A percentile compares a stretch with the other conserved stretches of the same genome.
These are phyloP conservation scores for Deilephila porcellus DNA, from an alignment of 2,888 invertebrate species.

Conservation along the genomic window DNA sequence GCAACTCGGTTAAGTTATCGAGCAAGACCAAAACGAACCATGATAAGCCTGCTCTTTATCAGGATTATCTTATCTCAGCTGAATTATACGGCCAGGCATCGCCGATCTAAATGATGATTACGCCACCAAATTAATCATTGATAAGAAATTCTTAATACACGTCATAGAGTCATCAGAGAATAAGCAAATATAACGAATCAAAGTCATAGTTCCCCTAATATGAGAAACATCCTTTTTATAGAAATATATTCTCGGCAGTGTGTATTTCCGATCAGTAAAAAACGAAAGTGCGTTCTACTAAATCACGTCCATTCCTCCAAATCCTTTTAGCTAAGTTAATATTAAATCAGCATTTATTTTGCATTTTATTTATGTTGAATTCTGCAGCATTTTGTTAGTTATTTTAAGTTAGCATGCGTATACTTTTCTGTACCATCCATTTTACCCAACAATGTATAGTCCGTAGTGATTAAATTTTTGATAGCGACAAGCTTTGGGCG, in stretches of 20 bases:
- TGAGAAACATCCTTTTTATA: background rate
- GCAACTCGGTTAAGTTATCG: slow-evolving; percentile 37
- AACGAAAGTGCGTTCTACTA: background rate
- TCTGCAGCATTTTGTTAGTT: background rate
- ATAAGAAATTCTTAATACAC: slow-evolving; percentile 36
- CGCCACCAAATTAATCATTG: slow-evolving; percentile 71
- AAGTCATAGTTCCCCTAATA: background rate
- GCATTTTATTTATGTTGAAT: background rate
- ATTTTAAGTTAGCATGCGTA: background rate
- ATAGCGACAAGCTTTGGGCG: background rate
- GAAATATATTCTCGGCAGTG: background rate
- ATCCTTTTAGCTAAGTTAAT: background rate
- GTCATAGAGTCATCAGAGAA: slow-evolving; percentile 11
- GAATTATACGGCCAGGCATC: slow-evolving; percentile 69
- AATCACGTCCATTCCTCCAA: background rate
- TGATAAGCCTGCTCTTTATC: slow-evolving; percentile 61
- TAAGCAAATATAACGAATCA: background rate
- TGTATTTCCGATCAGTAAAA: background rate
- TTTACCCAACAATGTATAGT: background rate
- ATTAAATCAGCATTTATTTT: background rate
- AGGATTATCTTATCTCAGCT: slow-evolving; percentile 73
- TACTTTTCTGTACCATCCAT: background rate
- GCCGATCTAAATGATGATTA: slow-evolving; percentile 67
- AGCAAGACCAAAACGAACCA: slow-evolving; percentile 50
- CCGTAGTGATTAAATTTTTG: background rate